phyloP scores from a whole-genome alignment of 2,888 invertebrate genomes.

The Troglohyphantes excavatus region DNA sequence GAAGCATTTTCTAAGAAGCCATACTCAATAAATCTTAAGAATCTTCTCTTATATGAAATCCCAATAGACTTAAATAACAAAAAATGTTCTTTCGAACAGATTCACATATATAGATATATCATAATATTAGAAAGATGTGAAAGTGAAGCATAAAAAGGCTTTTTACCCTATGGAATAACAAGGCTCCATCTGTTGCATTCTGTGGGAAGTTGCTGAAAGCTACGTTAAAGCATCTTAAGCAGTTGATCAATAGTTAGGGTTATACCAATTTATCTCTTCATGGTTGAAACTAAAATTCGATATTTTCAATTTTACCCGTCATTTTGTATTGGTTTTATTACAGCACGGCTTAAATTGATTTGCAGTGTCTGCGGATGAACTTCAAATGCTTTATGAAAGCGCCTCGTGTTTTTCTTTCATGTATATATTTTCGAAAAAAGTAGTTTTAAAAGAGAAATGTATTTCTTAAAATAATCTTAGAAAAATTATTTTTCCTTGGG shows the following conservation, averaged over 20 bases:
- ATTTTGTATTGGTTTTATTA: background rate
- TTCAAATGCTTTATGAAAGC: background rate
- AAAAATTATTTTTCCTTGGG: too few relatives aligned
- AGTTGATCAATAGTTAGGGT: background rate
- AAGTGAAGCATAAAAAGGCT: background rate
- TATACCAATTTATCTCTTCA: slow-evolving; percentile 1
- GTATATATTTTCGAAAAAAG: too few relatives aligned
- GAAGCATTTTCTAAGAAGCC: too few relatives aligned
- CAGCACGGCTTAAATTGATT: background rate
- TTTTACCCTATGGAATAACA: background rate
- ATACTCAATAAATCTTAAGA: too few relatives aligned
- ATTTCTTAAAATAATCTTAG: too few relatives aligned
- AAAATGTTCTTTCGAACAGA: background rate
- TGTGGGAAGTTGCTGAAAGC: background rate
- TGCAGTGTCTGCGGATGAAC: background rate
- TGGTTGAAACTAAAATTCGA: slow-evolving; percentile 2
- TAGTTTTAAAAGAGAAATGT: too few relatives aligned
- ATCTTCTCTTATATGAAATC: background rate
- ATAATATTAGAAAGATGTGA: background rate
- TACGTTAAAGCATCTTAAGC: slow-evolving; percentile 1
- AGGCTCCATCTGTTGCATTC: background rate
- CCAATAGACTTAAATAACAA: background rate
- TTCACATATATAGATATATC: background rate
- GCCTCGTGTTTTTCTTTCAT: background rate
- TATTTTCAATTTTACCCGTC: background rate